Conservation (phyloP, 1,140 invertebrate genomes). For the Papilio helenus region DNA sequence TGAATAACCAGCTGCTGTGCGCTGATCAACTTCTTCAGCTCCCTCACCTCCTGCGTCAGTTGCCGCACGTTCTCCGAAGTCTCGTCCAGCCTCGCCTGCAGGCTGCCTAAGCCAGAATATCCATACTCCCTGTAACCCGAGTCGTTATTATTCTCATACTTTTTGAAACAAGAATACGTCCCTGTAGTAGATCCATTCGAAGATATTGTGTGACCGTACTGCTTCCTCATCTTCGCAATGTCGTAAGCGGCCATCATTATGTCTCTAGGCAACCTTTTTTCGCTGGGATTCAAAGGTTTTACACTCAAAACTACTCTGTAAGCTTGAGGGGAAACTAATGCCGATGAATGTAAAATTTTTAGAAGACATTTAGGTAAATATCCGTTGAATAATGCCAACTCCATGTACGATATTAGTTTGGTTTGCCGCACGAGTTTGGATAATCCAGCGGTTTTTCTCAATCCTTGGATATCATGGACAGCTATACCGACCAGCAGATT, state of each 20-base stretch:
- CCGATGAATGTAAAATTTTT: conserved; percentile 88
- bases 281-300: conserved; percentile 90
- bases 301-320: conserved; percentile 91
- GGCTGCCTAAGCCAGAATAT: conserved; percentile 81
- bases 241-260: conserved; percentile 90
- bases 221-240: conserved; percentile 88
- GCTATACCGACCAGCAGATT: conserved; percentile 88
- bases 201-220: conserved; percentile 86
- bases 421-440: conserved; percentile 87
- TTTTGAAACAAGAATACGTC: conserved; percentile 84
- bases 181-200: conserved; percentile 84
- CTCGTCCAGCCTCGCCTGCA: conserved; percentile 86
- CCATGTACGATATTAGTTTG: conserved; percentile 86
- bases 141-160: conserved; percentile 85
- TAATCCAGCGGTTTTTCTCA: conserved; percentile 87
- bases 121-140: conserved; percentile 80
- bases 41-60: conserved; percentile 85
- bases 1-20: conserved; percentile 80
- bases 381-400: conserved; percentile 85
- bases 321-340: conserved; percentile 89
- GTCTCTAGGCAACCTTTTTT: conserved; percentile 89
- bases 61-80: conserved; percentile 85
- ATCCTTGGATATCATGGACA: conserved; percentile 87
- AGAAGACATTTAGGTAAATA: conserved; percentile 88
- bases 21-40: conserved; percentile 84